Base-by-base conservation (phyloP, 2,113 vertebrate species). In the Coracopsis vasa region DNA sequence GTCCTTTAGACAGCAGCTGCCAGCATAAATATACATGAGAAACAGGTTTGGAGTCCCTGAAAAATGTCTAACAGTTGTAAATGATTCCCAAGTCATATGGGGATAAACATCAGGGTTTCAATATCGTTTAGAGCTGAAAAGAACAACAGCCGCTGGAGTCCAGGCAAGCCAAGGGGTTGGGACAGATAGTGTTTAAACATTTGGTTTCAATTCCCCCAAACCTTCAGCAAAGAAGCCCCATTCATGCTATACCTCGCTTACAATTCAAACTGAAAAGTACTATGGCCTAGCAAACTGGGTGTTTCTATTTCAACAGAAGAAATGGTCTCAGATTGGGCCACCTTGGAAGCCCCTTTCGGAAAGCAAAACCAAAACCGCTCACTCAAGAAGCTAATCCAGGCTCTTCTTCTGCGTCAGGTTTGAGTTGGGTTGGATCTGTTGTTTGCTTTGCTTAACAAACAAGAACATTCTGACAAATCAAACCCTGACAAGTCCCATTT, bases 171-270 rank as follows among this genome's bases (percentile, higher is more conserved):
- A 94, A 79, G 78, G 33, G 20, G 89, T 82, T 84, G 84, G 93
- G 86, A 91, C 25, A 94, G 78, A 94, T 29, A 79, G 72, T 79
- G 82, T 89, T 92, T 41, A 72, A 92, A 97, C 93, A 95, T 96
- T 95, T 95, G 94, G 86, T 95, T 96, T 94, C 89, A 96, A 95
- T 96, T 97, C 89, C 78, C 64, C 37, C 77, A 58, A 50, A 91
- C 60, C 39, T 91, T 91, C 33, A 7, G 56, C 16, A 91, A 79
- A 95, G 80, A 58, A 96, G 77, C 39, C 47, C 35, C 83, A 37
- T 79, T 96, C 91, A 82, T 81, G 72, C 51, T 79, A 67, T 51
- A 75, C 72, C 85, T 73, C 31, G 44, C 84, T 92, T 70, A 71
- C 62, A 51, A 66, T 56, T 89, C 84, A 50, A 91, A 94, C 78